Evolutionary conservation across 2,797 vertebrate genomes (phyloP).

Genomic region (Acanthopagrus latus): DNA sequence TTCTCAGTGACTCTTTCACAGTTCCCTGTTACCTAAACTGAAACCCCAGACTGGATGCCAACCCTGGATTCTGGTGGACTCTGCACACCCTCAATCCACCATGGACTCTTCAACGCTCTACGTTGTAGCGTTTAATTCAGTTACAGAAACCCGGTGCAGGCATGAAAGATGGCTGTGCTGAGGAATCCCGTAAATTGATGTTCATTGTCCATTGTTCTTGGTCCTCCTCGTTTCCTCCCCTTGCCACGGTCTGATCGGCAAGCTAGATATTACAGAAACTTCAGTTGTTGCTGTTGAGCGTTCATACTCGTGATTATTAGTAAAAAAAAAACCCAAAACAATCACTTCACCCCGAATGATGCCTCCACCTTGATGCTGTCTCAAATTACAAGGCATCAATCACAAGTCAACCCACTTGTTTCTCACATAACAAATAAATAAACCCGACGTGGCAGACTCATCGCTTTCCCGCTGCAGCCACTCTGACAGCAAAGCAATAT

Average conservation of each 20-base stretch:
- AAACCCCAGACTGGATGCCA: no score
- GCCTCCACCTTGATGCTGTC: slow-evolving; percentile 11
- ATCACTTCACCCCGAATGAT: slow-evolving; percentile 11
- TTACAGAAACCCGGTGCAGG: no score
- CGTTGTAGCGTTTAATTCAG: no score
- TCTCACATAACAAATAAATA: slow-evolving; percentile 58
- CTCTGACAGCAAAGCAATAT: slow-evolving; percentile 74
- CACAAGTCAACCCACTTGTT: slow-evolving; percentile 42
- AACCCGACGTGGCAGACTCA: slow-evolving; percentile 63
- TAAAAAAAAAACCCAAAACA: background rate
- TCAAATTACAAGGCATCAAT: slow-evolving; percentile 25
- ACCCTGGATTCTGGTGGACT: no score
- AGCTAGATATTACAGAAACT: slow-evolving; percentile 1
- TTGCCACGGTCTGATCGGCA: background rate
- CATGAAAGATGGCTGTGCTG: no score
- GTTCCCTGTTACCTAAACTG: no score
- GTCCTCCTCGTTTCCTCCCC: background rate
- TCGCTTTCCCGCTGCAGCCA: slow-evolving; percentile 42
- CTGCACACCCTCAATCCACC: no score
- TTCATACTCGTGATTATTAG: background rate
- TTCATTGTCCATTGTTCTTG: background rate
- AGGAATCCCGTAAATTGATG: no score
- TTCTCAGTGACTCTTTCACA: background rate
- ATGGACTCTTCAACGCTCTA: no score
- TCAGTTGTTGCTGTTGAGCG: background rate